Conservation (phyloP, 2,888 invertebrate genomes). For the Macaria notata region DNA sequence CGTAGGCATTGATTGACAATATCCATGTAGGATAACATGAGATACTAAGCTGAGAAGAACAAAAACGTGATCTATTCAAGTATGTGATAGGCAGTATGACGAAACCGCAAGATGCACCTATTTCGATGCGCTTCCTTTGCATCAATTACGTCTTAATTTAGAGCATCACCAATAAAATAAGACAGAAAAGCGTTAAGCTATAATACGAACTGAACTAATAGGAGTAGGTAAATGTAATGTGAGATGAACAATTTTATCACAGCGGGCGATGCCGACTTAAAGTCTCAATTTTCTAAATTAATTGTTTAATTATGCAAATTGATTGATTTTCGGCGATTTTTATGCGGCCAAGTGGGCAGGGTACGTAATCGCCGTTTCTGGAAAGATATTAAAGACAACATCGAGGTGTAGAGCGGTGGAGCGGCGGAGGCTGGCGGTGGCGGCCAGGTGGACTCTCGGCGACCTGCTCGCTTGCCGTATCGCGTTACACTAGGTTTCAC, state of each 20-base stretch:
- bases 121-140: too few relatives aligned
- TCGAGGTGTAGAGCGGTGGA: slow-evolving; percentile 66
- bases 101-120: too few relatives aligned
- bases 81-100: too few relatives aligned
- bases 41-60: too few relatives aligned
- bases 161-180: slow-evolving; percentile 8
- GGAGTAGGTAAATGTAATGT: slow-evolving; percentile 12
- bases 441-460: slow-evolving; percentile 61
- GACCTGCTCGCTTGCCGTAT: slow-evolving; percentile 68
- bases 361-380: slow-evolving; percentile 54
- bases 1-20: too few relatives aligned
- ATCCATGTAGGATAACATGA: too few relatives aligned
- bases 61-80: too few relatives aligned
- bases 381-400: slow-evolving; percentile 53
- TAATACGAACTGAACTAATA: slow-evolving; percentile 3
- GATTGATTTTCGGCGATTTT: slow-evolving; percentile 20
- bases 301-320: slow-evolving; percentile 27
- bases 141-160: neutral
- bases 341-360: slow-evolving; percentile 25
- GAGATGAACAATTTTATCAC: slow-evolving; percentile 22
- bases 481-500: slow-evolving; percentile 79
- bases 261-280: slow-evolving; percentile 22
- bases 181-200: slow-evolving; percentile 6
- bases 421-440: slow-evolving; percentile 54
- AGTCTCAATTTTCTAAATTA: slow-evolving; percentile 30